These are phyloP conservation scores for Mercenaria mercenaria DNA, from an alignment of 1,140 invertebrate genomes.

Conservation along the genomic window DNA sequence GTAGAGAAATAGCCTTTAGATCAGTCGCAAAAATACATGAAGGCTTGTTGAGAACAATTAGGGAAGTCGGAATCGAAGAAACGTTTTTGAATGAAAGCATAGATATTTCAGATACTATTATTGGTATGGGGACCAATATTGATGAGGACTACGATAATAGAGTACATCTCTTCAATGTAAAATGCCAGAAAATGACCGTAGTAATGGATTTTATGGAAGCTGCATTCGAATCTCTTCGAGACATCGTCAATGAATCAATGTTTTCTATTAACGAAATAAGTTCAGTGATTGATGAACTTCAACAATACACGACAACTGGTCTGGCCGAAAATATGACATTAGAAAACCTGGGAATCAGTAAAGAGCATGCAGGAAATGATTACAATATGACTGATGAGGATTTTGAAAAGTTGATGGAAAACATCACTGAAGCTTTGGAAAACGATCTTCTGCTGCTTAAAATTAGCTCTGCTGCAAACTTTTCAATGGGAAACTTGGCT, in stretches of 20 bases:
- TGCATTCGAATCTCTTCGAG: not conserved
- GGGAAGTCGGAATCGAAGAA: not conserved
- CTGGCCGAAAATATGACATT: not conserved
- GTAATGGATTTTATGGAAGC: not conserved
- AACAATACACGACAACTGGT: not conserved
- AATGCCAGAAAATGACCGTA: not conserved
- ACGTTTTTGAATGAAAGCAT: not conserved
- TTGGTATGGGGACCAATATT: not conserved
- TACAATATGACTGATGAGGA: conserved; percentile 36
- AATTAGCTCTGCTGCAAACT: not conserved
- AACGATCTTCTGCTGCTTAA: conserved; percentile 15
- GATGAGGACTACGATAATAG: not conserved
- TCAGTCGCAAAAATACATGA: not conserved
- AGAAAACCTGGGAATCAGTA: conserved; percentile 1
- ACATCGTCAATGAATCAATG: not conserved
- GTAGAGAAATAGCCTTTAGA: not conserved
- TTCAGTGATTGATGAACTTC: not conserved
- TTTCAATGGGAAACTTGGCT: not conserved
- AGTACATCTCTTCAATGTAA: conserved; percentile 7
- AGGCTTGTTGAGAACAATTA: not conserved
- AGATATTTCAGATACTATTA: not conserved
- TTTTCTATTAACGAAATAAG: not conserved
- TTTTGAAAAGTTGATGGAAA: not conserved
- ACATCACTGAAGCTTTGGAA: not conserved
- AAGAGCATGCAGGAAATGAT: not conserved